These are phyloP conservation scores for Melanotus villosus DNA, from an alignment of 2,888 invertebrate species.

Conservation along the genomic window DNA sequence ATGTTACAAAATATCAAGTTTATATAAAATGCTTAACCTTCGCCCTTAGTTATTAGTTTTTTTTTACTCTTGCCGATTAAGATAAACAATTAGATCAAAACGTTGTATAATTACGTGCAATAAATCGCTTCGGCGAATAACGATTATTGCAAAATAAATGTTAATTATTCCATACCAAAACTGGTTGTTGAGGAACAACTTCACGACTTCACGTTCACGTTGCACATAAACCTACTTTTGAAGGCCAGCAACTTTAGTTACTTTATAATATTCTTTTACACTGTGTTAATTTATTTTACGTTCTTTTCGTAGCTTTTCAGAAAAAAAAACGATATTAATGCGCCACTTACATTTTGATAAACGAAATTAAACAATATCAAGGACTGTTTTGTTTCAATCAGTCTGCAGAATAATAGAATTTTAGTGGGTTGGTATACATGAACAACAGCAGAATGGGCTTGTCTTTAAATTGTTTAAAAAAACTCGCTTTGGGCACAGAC, in stretches of 20 bases:
- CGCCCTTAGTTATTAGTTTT: not conserved
- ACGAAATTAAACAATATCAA: not conserved
- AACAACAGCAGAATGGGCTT: too few relatives aligned
- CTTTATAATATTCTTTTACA: conserved; percentile 5
- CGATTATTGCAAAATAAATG: conserved; percentile 37
- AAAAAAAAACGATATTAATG: not conserved
- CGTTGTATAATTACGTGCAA: conserved; percentile 22
- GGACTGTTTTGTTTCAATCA: conserved; percentile 6
- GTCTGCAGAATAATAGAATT: too few relatives aligned
- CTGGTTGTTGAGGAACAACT: conserved; percentile 37
- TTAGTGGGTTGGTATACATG: too few relatives aligned
- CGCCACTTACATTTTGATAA: too few relatives aligned
- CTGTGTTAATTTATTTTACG: not conserved
- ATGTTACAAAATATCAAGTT: conserved; percentile 9
- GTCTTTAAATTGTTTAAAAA: too few relatives aligned
- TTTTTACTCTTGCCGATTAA: conserved; percentile 8
- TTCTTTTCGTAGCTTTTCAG: not conserved
- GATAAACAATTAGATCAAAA: conserved; percentile 33
- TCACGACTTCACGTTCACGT: conserved; percentile 44
- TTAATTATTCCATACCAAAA: conserved; percentile 33
- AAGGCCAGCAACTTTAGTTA: conserved; percentile 44
- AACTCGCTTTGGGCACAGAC: too few relatives aligned
- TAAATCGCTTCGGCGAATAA: conserved; percentile 31
- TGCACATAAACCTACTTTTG: conserved; percentile 51
- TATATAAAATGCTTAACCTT: not conserved